phyloP scores from a whole-genome alignment of 2,888 invertebrate genomes.

The Lepidonotus clava region DNA sequence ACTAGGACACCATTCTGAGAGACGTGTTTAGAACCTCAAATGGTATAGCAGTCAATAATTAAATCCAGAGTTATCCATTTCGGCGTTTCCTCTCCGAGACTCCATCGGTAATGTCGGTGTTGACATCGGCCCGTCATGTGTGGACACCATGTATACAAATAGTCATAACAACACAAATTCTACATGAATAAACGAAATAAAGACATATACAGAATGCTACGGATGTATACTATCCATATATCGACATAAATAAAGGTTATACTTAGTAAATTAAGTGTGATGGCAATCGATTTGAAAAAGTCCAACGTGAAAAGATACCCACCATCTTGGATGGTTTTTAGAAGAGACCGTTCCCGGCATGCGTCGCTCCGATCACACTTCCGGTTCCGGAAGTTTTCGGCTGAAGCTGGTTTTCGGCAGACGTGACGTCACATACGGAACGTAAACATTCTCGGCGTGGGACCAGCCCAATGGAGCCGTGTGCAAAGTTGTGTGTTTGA shows the following conservation, averaged over 20 bases:
- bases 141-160: neutral
- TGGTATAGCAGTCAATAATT: too few species aligned
- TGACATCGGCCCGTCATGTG: conserved; percentile 38
- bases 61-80: too few species aligned
- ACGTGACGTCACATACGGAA: neutral
- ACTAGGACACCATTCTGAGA: too few species aligned
- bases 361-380: conserved; percentile 5
- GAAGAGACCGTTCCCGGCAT: conserved; percentile 60
- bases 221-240: neutral
- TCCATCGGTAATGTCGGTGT: neutral
- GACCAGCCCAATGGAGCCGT: neutral
- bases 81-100: too few species aligned
- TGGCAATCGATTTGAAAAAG: neutral
- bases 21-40: too few species aligned
- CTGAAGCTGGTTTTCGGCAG: neutral
- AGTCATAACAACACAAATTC: neutral
- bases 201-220: neutral
- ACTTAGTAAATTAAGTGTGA: neutral
- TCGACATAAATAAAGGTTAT: neutral
- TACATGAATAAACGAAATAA: neutral
- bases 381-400: conserved; percentile 48
- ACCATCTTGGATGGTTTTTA: conserved; percentile 67
- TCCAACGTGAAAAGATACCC: conserved; percentile 55
- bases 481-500: too few species aligned
- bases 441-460: neutral